Conservation (phyloP, 2,113 vertebrate species). For the Lanius ludovicianus region DNA sequence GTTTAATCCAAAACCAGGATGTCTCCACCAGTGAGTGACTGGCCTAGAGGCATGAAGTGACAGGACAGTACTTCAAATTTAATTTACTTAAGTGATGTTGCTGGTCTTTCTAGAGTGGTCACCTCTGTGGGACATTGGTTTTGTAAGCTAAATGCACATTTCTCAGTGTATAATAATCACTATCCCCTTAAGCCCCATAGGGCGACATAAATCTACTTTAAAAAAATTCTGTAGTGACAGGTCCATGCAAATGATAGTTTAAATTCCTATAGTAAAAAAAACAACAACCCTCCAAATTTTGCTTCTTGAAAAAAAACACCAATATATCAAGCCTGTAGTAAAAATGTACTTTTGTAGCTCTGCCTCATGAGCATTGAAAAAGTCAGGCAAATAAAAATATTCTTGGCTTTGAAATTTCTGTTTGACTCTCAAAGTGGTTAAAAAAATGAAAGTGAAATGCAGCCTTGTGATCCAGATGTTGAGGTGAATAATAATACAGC, state of each 20-base stretch:
- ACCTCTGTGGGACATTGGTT: constrained; percentile 77
- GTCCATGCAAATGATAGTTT: not conserved
- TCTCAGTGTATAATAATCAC: constrained; percentile 72
- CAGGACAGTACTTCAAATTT: constrained; percentile 90
- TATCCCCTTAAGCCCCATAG: constrained; percentile 41
- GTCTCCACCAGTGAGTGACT: constrained; percentile 77
- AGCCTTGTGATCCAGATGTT: not conserved
- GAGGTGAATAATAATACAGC: not conserved
- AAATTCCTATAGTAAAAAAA: not conserved
- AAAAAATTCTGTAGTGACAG: constrained; percentile 1
- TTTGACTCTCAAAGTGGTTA: not conserved
- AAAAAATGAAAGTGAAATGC: not conserved
- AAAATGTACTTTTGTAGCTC: not conserved
- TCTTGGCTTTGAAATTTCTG: not conserved
- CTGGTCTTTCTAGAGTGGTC: constrained; percentile 76
- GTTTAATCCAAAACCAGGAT: constrained; percentile 81
- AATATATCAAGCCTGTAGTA: not conserved
- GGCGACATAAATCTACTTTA: constrained; percentile 39
- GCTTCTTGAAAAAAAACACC: not conserved
- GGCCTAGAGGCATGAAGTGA: constrained; percentile 85
- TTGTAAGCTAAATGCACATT: constrained; percentile 77
- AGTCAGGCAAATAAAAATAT: not conserved
- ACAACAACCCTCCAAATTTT: not conserved
- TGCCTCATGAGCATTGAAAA: not conserved
- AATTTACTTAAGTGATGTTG: constrained; percentile 88